Base-by-base conservation (phyloP, 1,140 invertebrate genomes). In the Sinonovacula constricta region DNA sequence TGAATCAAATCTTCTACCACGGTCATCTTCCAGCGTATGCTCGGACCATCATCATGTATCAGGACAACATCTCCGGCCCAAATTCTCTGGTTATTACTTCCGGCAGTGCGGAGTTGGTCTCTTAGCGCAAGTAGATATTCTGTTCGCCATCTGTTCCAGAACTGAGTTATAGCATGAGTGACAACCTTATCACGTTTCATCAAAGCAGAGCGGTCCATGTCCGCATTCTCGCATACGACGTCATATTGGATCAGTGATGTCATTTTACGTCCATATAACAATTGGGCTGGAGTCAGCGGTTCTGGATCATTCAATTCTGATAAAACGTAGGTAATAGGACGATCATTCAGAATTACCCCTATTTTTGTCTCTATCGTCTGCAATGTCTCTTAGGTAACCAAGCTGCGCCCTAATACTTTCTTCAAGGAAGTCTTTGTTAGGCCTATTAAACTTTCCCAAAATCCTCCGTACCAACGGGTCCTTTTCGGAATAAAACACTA, bases 281-380 rank as follows among this genome's bases (percentile, higher is more conserved):
- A 34, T n/a, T 65, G 71, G 26, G 45, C 22, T n/a, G 57, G 59
- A 5, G 39, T 74, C 12, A 63, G n/a, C 5, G 71, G 59, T 36
- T 65, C 59, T 31, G 39, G n/a, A 18, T 69, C 45, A 18, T 33
- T 51, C 39, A 51, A 24, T 24, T 18, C 57, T n/a, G 51, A 63
- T 33, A 36, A 65, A 54, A 65, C 45, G 33, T 75, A 66, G 14
- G 62, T 75, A 1, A 75, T 31, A 18, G 36, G 45, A 31, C 70
- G 26, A 22, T 63, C 70, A 31, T 63, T 62, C 14, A 74, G 49
- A 22, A 74, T 49, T 24, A 45, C 70, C 49, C 84, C 84, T 12
- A 76, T 67, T 78, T 88, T 82, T n/a, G 71, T 70, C 12, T 83
- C n/a, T 18, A 86, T 45, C n/a, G 86, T 88, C 0, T 39, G 22